Evolutionary conservation across 2,888 invertebrate genomes (phyloP).

Genomic region (Tipula vernalis): DNA sequence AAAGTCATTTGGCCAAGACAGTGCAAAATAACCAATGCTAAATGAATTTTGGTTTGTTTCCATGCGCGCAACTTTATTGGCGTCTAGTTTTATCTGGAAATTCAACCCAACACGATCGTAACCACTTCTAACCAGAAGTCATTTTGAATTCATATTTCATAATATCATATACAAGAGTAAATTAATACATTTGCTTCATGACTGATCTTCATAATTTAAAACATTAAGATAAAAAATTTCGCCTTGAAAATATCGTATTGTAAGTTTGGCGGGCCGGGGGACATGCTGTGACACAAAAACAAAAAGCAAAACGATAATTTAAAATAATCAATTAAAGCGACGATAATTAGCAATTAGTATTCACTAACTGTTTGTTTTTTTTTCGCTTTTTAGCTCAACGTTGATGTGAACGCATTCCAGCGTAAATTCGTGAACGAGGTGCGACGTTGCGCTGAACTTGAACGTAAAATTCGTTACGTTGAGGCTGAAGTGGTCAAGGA

Average conservation of each 20-base stretch:
- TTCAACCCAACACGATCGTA: too few species aligned
- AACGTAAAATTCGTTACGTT: slow-evolving; percentile 72
- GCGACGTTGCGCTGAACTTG: slow-evolving; percentile 84
- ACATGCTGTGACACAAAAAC: neutral
- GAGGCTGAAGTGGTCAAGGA: slow-evolving; percentile 79
- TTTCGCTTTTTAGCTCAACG: slow-evolving; percentile 50
- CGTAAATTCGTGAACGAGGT: slow-evolving; percentile 87
- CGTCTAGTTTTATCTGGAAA: too few species aligned
- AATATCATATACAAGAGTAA: too few species aligned
- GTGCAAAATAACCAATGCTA: too few species aligned
- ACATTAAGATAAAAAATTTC: neutral
- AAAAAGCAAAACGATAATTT: neutral
- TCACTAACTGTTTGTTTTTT: neutral
- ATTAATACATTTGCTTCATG: neutral
- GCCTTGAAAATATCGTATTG: neutral
- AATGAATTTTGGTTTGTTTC: too few species aligned
- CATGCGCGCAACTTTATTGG: too few species aligned
- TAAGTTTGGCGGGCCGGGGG: neutral
- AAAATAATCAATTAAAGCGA: neutral
- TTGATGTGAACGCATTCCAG: slow-evolving; percentile 78
- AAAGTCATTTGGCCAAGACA: too few species aligned
- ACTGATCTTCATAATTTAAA: neutral
- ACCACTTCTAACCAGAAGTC: too few species aligned
- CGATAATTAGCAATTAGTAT: neutral
- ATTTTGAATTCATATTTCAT: neutral